Conservation (phyloP, 2,113 vertebrate species). For the Alces alces region DNA sequence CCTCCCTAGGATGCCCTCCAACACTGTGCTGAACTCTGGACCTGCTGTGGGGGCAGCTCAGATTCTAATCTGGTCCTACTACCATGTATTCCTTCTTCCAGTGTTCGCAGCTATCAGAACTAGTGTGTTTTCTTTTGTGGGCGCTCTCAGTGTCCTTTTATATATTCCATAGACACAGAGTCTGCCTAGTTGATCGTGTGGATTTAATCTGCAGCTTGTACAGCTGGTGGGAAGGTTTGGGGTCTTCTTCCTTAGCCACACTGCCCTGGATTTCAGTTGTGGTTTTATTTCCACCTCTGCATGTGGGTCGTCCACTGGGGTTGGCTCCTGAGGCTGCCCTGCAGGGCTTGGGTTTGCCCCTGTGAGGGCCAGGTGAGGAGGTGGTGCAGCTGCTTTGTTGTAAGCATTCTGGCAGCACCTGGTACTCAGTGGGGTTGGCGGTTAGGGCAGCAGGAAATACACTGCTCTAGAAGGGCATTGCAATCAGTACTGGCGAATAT, state of each 20-base stretch:
- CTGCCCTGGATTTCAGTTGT: not conserved
- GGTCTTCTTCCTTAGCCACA: not conserved
- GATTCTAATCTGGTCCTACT: not conserved
- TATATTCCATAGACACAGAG: not conserved
- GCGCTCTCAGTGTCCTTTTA: not conserved
- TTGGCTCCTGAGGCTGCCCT: not conserved
- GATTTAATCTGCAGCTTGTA: not conserved
- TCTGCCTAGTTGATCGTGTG: not conserved
- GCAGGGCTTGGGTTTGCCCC: not conserved
- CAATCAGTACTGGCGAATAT: not conserved
- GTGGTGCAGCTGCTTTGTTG: not conserved
- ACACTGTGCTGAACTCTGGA: not conserved
- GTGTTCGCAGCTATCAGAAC: not conserved
- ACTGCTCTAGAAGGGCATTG: not conserved
- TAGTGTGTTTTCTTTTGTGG: not conserved
- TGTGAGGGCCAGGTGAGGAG: not conserved
- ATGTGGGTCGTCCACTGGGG: not conserved
- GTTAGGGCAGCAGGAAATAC: not conserved
- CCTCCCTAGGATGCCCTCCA: not conserved
- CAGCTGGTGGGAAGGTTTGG: not conserved
- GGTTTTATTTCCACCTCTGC: not conserved
- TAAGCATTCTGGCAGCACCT: not conserved
- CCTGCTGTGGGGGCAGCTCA: not conserved
- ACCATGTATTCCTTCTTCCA: fast-evolving
- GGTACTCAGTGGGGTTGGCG: not conserved